Evolutionary conservation across 2,888 invertebrate genomes (phyloP).

Genomic region (Proisotoma minuta): DNA sequence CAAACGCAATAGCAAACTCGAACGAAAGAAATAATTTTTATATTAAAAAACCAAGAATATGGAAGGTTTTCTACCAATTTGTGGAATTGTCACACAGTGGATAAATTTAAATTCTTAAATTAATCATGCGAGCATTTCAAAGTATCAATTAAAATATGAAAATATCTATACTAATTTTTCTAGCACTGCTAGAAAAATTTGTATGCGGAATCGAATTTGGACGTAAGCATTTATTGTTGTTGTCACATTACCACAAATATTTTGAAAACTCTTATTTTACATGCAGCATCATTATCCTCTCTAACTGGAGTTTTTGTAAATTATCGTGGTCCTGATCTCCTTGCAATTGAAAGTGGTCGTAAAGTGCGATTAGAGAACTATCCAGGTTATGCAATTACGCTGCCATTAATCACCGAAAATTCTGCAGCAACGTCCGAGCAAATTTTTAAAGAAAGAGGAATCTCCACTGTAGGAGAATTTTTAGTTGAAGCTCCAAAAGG

Average conservation of each 20-base stretch:
- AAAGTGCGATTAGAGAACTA: conserved; percentile 26
- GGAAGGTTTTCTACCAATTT: neutral
- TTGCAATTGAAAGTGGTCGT: conserved; percentile 29
- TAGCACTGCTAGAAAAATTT: neutral
- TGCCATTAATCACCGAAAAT: conserved; percentile 31
- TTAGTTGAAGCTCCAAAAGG: conserved; percentile 32
- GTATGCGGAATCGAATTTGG: conserved; percentile 29
- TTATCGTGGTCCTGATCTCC: conserved; percentile 34
- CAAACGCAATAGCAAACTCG: neutral
- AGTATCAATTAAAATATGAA: no score
- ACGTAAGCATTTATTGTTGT: conserved; percentile 17
- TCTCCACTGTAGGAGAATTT: conserved; percentile 39
- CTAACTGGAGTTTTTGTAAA: conserved; percentile 39
- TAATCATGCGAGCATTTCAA: no score
- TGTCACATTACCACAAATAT: neutral
- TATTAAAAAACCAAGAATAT: neutral
- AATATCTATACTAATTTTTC: neutral
- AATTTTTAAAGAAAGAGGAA: conserved; percentile 38
- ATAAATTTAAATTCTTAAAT: no score
- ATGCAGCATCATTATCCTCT: conserved; percentile 33
- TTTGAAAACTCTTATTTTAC: conserved; percentile 6
- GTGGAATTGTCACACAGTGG: no score
- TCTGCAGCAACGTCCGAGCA: conserved; percentile 32
- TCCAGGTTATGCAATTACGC: conserved; percentile 29
- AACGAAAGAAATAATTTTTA: neutral